Conservation (phyloP, 1,140 invertebrate species). For the Ips nitidus region DNA sequence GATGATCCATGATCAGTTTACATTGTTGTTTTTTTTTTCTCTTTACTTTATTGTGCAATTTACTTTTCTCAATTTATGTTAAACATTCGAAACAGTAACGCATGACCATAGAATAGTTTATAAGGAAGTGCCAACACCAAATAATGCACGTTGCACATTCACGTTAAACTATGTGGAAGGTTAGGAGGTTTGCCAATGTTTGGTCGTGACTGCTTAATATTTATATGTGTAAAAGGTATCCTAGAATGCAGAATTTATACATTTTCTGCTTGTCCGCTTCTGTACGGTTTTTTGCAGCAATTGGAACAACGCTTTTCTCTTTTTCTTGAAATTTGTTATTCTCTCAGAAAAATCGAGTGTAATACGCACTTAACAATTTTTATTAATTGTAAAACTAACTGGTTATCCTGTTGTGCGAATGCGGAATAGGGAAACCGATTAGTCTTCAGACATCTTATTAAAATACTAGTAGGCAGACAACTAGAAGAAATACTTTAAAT, state of each 20-base stretch:
- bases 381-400: too few species aligned
- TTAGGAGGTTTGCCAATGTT: constrained; percentile 27
- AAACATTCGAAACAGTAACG: not conserved
- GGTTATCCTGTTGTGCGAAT: too few species aligned
- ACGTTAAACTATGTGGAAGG: constrained; percentile 22
- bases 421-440: too few species aligned
- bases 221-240: constrained; percentile 30
- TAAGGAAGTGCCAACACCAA: constrained; percentile 15
- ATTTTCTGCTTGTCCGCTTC: constrained; percentile 14
- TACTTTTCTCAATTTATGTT: not conserved
- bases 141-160: constrained; percentile 13
- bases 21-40: too few species aligned
- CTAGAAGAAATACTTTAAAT: too few species aligned
- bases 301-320: constrained; percentile 7
- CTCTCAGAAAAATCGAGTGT: too few species aligned
- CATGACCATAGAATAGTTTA: constrained; percentile 3
- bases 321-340: not conserved
- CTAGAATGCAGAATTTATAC: constrained; percentile 24
- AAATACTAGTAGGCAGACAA: too few species aligned
- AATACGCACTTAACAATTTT: too few species aligned
- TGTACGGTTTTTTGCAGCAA: constrained; percentile 9
- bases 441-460: too few species aligned
- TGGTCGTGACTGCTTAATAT: constrained; percentile 28
- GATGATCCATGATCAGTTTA: too few species aligned
- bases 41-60: too few species aligned